Evolutionary conservation across 2,888 invertebrate species (phyloP).

Genomic region (Hydroisotoma schaefferi): DNA sequence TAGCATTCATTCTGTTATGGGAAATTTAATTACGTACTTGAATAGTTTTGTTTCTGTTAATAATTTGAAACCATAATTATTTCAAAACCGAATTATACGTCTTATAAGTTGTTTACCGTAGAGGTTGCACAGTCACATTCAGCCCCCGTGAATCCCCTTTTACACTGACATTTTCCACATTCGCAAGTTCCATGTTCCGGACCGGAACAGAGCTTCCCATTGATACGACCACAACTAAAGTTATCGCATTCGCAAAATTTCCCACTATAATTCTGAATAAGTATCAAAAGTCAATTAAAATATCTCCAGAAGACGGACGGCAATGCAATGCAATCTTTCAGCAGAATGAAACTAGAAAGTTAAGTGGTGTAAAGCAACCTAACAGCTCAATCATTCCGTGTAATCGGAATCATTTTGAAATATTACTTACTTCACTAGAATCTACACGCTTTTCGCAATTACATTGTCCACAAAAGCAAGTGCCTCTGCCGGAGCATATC

Average conservation of each 20-base stretch:
- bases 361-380: too few relatives aligned
- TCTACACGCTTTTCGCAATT: constrained; percentile 50
- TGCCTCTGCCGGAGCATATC: constrained; percentile 51
- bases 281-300: background rate
- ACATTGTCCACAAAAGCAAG: constrained; percentile 58
- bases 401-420: too few relatives aligned
- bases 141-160: constrained; percentile 23
- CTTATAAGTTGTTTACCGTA: constrained; percentile 13
- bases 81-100: background rate
- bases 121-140: constrained; percentile 32
- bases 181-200: constrained; percentile 27
- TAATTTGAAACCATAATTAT: background rate
- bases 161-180: constrained; percentile 38
- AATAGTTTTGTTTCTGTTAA: background rate
- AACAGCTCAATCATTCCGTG: too few relatives aligned
- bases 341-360: too few relatives aligned
- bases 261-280: constrained; percentile 26
- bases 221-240: constrained; percentile 16
- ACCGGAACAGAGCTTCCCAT: constrained; percentile 22
- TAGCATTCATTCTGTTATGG: constrained; percentile 18
- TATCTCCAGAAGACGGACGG: background rate
- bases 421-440: constrained; percentile 8
- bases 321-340: too few relatives aligned
- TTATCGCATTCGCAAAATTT: constrained; percentile 37
- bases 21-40: background rate